These are phyloP conservation scores for Neoascia interrupta DNA, from an alignment of 2,888 invertebrate species.

Conservation along the genomic window DNA sequence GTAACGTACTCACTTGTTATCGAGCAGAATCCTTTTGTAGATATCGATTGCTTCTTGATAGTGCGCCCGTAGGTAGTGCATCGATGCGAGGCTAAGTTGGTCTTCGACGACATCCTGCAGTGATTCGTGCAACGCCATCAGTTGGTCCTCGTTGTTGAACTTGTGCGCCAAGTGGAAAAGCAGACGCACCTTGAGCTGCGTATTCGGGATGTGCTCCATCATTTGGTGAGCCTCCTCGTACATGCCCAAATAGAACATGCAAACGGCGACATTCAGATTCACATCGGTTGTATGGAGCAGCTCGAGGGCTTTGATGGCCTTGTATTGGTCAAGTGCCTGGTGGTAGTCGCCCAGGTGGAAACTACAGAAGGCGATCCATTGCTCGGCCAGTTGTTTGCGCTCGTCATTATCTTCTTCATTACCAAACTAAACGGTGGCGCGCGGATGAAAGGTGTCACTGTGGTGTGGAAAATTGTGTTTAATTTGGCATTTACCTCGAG, in stretches of 20 bases:
- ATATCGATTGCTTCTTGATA: slow-evolving; percentile 99
- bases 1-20: slow-evolving; percentile 86
- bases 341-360: slow-evolving; percentile 98
- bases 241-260: slow-evolving; percentile 93
- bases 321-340: slow-evolving; percentile 87
- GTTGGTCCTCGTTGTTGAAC: slow-evolving; percentile 90
- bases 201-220: slow-evolving; percentile 84
- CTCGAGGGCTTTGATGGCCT: slow-evolving; percentile 81
- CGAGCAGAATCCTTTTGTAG: slow-evolving; percentile 94
- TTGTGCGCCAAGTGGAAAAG: slow-evolving; percentile 97
- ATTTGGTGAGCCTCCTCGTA: slow-evolving; percentile 85
- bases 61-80: slow-evolving; percentile 97
- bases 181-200: slow-evolving; percentile 87
- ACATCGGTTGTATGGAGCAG: slow-evolving; percentile 82
- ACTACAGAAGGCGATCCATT: slow-evolving; percentile 97
- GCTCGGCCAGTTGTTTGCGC: slow-evolving; percentile 81
- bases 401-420: slow-evolving; percentile 73
- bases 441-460: background rate
- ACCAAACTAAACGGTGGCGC: slow-evolving; percentile 71
- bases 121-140: slow-evolving; percentile 91
- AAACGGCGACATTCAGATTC: slow-evolving; percentile 92
- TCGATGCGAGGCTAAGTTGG: slow-evolving; percentile 96
- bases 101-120: slow-evolving; percentile 95
- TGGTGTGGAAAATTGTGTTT: background rate
- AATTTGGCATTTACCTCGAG: slow-evolving; percentile 85